Evolutionary conservation across 2,797 vertebrate genomes (phyloP), one percentile per base, ranked within the genome.

Genomic region (Channallabes apus): DNA sequence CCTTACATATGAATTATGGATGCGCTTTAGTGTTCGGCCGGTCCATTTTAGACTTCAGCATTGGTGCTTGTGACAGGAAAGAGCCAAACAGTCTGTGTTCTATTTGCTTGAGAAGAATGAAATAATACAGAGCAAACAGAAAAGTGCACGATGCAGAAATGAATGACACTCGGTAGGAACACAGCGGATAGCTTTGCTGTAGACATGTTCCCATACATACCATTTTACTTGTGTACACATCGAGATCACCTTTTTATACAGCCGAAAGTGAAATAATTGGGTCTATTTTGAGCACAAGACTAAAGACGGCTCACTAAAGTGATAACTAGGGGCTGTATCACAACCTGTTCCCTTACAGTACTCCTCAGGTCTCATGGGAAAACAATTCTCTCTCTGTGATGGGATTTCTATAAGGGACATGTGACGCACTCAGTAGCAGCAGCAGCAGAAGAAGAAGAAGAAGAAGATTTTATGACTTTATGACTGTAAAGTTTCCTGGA

Each of bases 1-100:
- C 93, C 91, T 95, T 93, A 92, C 87, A 89, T 94, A 97, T 98
- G 93, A 97, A 97, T 98, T 97, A 98, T 98, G 95, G 94, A 98
- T 98, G 94, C 75, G 90, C 91, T 95, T 96, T 95, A 95, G 95
- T 93, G 94, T 95, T 93, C 91, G 90, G 93, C 91, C 90, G 92
- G 94, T 94, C 94, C 93, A 92, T 94, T 94, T 91, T 93, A 94
- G 94, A 90, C 92, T 94, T 94, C 94, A 90, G 89, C 87, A 91
- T 88, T 90, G 90, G 91, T 94, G 94, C 94, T 94, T 95, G 90
- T 83, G 94, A 92, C 91, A 92, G 92, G 86, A 94, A 95, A 95
- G 95, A 94, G 92, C 87, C 84, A 87, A 86, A 88, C 86, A 89
- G 65, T 90, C 69, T 78, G 61, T 76, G 87, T 88, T 83, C 73